A percentile compares a stretch with the other conserved stretches of the same genome.
Conservation (phyloP, 2,888 invertebrate genomes). For the Piscicola geometra region DNA sequence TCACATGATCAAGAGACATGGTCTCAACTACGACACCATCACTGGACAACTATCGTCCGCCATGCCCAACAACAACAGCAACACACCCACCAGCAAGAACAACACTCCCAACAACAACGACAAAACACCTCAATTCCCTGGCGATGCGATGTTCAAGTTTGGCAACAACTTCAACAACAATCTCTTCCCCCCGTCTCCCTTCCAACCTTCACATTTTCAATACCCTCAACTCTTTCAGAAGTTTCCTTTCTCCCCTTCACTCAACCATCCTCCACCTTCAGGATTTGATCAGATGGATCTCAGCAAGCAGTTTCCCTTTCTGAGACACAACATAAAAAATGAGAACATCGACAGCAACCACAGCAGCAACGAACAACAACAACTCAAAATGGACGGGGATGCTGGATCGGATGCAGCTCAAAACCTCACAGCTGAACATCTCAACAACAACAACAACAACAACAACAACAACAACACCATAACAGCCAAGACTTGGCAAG, state of each 20-base stretch:
- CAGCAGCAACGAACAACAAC: not conserved
- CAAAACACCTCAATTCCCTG: conserved; percentile 12
- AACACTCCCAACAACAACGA: not conserved
- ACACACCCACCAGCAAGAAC: conserved; percentile 16
- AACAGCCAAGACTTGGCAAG: conserved; percentile 35
- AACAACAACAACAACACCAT: conserved; percentile 19
- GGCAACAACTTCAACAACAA: conserved; percentile 5
- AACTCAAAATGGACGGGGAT: not conserved
- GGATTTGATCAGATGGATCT: not conserved
- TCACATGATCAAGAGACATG: conserved; percentile 56
- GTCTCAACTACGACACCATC: conserved; percentile 45
- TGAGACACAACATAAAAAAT: conserved; percentile 23
- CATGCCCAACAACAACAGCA: conserved; percentile 4
- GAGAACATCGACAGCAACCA: conserved; percentile 19
- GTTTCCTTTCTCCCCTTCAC: not conserved
- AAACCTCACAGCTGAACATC: not conserved
- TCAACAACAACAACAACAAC: conserved; percentile 13
- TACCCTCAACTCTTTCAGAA: conserved; percentile 2
- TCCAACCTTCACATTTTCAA: conserved; percentile 13
- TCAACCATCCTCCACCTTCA: not conserved
- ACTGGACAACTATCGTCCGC: conserved; percentile 20
- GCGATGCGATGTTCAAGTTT: conserved; percentile 13
- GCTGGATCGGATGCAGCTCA: not conserved
- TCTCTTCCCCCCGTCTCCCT: conserved; percentile 16
- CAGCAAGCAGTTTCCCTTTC: not conserved